Conservation (phyloP, 2,888 invertebrate species). For the Sarcophaga variegata region DNA sequence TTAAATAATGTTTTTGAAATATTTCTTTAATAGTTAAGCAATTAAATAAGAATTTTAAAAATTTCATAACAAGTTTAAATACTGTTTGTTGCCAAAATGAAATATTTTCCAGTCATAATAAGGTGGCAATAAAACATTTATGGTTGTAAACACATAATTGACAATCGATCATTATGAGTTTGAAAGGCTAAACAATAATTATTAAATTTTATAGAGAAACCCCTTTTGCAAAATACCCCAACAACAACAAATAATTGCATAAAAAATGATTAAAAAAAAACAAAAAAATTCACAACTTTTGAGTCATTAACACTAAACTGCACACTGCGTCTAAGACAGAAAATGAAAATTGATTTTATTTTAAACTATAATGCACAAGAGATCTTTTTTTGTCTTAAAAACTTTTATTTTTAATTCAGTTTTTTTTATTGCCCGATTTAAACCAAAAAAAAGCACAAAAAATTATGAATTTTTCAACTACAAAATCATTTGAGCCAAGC, state of each 20-base stretch:
- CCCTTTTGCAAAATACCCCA: slow-evolving; percentile 36
- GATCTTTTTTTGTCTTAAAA: background rate
- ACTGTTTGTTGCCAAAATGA: too few relatives aligned
- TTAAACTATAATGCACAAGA: background rate
- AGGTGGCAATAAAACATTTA: background rate
- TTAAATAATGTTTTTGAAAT: background rate
- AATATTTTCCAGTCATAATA: background rate
- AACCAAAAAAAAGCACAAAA: background rate
- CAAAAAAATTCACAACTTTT: slow-evolving; percentile 15
- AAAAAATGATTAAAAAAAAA: too few relatives aligned
- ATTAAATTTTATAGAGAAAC: background rate
- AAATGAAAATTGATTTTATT: slow-evolving; percentile 17
- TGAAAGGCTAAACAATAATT: too few relatives aligned
- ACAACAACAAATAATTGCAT: background rate
- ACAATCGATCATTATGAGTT: too few relatives aligned
- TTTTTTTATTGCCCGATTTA: slow-evolving; percentile 9
- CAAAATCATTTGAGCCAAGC: too few relatives aligned
- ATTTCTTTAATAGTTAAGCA: background rate
- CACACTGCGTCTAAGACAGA: background rate
- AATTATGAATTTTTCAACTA: too few relatives aligned
- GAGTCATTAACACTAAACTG: slow-evolving; percentile 42
- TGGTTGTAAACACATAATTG: too few relatives aligned
- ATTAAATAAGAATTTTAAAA: slow-evolving; percentile 2
- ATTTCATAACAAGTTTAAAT: background rate
- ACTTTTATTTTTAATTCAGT: slow-evolving; percentile 14